Conservation (phyloP, 2,888 invertebrate genomes). For the Dynastes tityus region DNA sequence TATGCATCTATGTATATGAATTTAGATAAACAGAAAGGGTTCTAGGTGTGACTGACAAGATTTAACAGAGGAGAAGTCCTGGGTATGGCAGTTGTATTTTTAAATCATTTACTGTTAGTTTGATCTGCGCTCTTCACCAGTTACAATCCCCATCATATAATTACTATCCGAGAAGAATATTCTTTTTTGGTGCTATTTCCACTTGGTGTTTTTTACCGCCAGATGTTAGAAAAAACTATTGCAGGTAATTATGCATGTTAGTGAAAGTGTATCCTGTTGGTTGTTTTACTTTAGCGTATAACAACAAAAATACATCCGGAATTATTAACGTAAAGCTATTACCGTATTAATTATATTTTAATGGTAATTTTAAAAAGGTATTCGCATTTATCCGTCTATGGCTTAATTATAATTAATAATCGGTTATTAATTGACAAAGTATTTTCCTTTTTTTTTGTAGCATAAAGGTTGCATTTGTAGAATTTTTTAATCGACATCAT, state of each 20-base stretch:
- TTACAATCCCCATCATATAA: constrained; percentile 6
- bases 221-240: constrained; percentile 8
- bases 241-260: not conserved
- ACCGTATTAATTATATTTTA: constrained; percentile 14
- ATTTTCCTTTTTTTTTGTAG: constrained; percentile 11
- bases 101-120: constrained; percentile 39
- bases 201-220: constrained; percentile 62
- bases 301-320: constrained; percentile 35
- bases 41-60: constrained; percentile 71
- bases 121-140: constrained; percentile 23
- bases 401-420: constrained; percentile 1
- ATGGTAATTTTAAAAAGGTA: constrained; percentile 26
- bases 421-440: constrained; percentile 8
- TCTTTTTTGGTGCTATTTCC: constrained; percentile 47
- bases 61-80: constrained; percentile 62
- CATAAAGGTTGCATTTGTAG: constrained; percentile 25
- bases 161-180: not conserved
- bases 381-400: not conserved
- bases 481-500: constrained; percentile 16
- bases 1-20: constrained; percentile 59
- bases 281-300: constrained; percentile 13
- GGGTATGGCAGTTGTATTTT: constrained; percentile 34
- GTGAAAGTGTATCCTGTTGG: constrained; percentile 48
- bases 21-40: constrained; percentile 68
- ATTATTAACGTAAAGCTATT: constrained; percentile 33